phyloP scores from a whole-genome alignment of 2,888 invertebrate species.

The Meghimatium bilineatum region DNA sequence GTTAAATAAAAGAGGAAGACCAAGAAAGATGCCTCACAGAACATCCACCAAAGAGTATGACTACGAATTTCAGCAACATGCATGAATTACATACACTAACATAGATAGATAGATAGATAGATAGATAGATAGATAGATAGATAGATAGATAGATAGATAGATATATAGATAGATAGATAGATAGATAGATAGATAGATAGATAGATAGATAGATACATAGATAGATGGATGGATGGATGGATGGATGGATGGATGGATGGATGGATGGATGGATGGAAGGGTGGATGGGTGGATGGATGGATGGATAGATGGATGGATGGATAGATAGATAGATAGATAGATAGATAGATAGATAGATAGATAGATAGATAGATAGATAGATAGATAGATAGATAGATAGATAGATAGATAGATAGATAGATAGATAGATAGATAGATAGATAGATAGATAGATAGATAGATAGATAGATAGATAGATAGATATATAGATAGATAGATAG shows the following conservation, averaged over 20 bases:
- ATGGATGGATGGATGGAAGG: neutral
- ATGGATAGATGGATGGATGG: no score
- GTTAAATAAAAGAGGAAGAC: no score
- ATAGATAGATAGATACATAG: slow-evolving; percentile 20
- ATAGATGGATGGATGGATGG: slow-evolving; percentile 14
- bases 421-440: neutral
- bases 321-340: slow-evolving; percentile 1
- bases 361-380: neutral
- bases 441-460: neutral
- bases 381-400: neutral
- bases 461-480: no score
- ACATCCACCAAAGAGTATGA: no score
- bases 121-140: slow-evolving; percentile 2
- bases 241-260: neutral
- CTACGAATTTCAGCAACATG: no score
- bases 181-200: slow-evolving; percentile 5
- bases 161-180: no score
- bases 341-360: slow-evolving; percentile 9
- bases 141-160: no score
- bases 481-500: no score
- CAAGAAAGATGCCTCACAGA: no score
- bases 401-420: neutral
- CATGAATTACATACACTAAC: no score
- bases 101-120: slow-evolving; percentile 18
- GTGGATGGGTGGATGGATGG: no score